These are phyloP conservation scores for Zaprionus capensis DNA, from an alignment of 1,140 invertebrate genomes.

Conservation along the genomic window DNA sequence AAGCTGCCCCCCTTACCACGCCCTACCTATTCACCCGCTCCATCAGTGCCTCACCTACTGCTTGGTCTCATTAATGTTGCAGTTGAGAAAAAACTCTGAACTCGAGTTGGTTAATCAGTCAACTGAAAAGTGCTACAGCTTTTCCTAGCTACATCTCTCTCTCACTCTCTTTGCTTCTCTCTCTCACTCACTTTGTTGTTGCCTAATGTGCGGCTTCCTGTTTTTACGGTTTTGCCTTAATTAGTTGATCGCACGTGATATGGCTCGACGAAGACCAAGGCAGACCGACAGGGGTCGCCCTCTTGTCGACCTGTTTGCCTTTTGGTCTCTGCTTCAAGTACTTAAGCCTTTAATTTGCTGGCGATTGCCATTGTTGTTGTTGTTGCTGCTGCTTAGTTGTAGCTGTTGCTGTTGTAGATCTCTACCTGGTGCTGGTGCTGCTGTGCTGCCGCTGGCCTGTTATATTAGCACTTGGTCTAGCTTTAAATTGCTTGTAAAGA, in stretches of 20 bases:
- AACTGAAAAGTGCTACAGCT: slow-evolving; percentile 48
- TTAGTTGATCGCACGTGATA: slow-evolving; percentile 82
- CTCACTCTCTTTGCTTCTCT: not conserved
- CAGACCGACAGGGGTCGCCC: slow-evolving; percentile 13
- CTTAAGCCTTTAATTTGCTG: slow-evolving; percentile 52
- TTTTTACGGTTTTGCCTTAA: slow-evolving; percentile 78
- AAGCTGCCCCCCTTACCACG: slow-evolving; percentile 13
- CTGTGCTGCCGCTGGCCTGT: slow-evolving; percentile 45
- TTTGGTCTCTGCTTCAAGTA: slow-evolving; percentile 29
- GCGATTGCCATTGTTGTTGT: slow-evolving; percentile 28
- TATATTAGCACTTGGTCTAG: slow-evolving; percentile 81
- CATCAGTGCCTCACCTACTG: not conserved
- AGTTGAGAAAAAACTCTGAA: slow-evolving; percentile 24
- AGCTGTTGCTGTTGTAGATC: slow-evolving; percentile 18
- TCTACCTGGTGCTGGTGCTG: slow-evolving; percentile 34
- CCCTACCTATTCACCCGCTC: not conserved
- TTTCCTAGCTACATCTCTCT: slow-evolving; percentile 12
- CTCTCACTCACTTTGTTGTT: slow-evolving; percentile 51
- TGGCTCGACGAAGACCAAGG: slow-evolving; percentile 5
- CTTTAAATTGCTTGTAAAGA: slow-evolving; percentile 83
- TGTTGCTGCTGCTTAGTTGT: not conserved
- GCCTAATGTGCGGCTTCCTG: slow-evolving; percentile 79
- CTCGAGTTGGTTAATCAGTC: slow-evolving; percentile 60
- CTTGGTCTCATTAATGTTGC: slow-evolving; percentile 69
- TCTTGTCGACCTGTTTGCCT: slow-evolving; percentile 28